Conservation (phyloP, 37 sponge, comb jelly and placozoan species). For the Diacarnus erythraeanus region DNA sequence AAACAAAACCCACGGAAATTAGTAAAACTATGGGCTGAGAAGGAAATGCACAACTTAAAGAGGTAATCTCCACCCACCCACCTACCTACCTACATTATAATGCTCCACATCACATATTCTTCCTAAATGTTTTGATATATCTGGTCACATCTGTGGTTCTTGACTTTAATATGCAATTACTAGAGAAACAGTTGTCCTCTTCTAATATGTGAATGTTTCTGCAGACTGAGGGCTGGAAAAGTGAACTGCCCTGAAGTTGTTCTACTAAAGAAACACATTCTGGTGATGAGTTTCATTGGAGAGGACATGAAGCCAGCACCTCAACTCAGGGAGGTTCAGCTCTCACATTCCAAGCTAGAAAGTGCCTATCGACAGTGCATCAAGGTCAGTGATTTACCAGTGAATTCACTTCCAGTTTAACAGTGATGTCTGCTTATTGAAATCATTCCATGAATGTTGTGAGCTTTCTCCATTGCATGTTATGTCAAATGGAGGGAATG, state of each 20-base stretch:
- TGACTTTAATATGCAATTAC: no score
- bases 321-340: constrained; percentile 74
- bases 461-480: no score
- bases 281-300: constrained; percentile 96
- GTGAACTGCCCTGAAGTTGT: constrained; percentile 89
- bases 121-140: not conserved
- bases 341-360: constrained; percentile 54
- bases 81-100: not conserved
- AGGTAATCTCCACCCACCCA: constrained; percentile 49
- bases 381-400: no score
- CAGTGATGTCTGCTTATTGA: no score
- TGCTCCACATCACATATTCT: not conserved
- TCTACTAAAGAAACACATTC: constrained; percentile 79
- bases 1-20: constrained; percentile 83
- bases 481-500: no score
- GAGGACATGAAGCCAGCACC: constrained; percentile 81
- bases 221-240: constrained; percentile 61
- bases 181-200: no score
- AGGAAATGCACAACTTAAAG: constrained; percentile 92
- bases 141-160: not conserved
- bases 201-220: no score
- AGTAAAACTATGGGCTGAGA: constrained; percentile 92
- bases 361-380: constrained; percentile 90
- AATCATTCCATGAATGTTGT: no score
- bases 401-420: no score